A percentile compares a stretch with the other conserved stretches of the same genome.
These are phyloP conservation scores for Bicyclus anynana DNA, from an alignment of 1,140 invertebrate species.

Conservation along the genomic window DNA sequence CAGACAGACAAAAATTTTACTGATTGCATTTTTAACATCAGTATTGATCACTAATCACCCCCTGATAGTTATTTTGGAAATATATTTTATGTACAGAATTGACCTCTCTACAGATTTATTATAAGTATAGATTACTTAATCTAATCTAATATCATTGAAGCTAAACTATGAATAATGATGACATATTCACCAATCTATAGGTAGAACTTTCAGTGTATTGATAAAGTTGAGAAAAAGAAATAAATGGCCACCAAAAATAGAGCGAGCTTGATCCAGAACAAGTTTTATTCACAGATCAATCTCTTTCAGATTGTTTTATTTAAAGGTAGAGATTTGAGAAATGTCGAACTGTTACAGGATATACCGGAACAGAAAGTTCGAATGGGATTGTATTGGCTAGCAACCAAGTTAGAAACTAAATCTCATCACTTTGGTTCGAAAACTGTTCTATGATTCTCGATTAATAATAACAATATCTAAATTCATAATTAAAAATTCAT, in stretches of 20 bases:
- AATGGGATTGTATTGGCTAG: slow-evolving; percentile 42
- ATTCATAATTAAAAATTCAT: no score
- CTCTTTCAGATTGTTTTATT: slow-evolving; percentile 34
- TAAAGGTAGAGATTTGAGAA: slow-evolving; percentile 25
- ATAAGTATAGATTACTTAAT: no score
- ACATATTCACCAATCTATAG: no score
- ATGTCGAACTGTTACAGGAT: slow-evolving; percentile 26
- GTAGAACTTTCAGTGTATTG: neutral
- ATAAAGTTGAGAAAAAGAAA: neutral
- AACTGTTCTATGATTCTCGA: slow-evolving; percentile 29
- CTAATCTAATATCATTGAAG: no score
- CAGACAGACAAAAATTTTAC: no score
- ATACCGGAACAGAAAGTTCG: slow-evolving; percentile 34
- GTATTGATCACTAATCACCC: no score
- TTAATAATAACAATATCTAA: slow-evolving; percentile 26
- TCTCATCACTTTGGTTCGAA: slow-evolving; percentile 31
- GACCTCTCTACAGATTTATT: no score
- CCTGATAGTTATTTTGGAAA: no score
- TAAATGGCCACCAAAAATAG: neutral
- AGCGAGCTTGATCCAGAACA: slow-evolving; percentile 11
- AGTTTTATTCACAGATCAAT: slow-evolving; percentile 32
- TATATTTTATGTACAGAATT: no score
- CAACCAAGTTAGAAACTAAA: slow-evolving; percentile 37
- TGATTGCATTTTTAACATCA: no score
- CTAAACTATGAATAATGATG: no score